Percentiles rank a stretch among this genome's conserved stretches.
Evolutionary conservation across 1,140 invertebrate species (phyloP).

Genomic region (Leptopilina clavipes): DNA sequence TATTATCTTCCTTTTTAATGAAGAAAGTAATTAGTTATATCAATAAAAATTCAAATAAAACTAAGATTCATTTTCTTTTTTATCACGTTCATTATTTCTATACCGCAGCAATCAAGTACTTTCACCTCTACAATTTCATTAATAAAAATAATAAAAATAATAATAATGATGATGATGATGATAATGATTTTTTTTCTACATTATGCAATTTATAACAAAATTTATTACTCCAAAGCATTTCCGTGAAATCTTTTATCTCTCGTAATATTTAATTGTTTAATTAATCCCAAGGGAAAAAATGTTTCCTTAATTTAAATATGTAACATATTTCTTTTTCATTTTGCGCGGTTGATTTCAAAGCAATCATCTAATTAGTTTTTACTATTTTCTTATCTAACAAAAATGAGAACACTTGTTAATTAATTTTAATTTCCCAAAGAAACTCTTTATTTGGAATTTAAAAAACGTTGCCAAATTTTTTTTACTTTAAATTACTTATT

Average conservation of each 20-base stretch:
- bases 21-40: conserved; percentile 18
- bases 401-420: too few relatives aligned
- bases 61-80: neutral
- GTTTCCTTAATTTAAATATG: neutral
- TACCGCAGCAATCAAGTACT: neutral
- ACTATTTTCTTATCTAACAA: too few relatives aligned
- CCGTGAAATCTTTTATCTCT: neutral
- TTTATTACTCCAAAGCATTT: neutral
- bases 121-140: conserved; percentile 11
- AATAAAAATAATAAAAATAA: too few relatives aligned
- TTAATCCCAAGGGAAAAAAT: neutral
- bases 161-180: too few relatives aligned
- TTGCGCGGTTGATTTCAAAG: too few relatives aligned
- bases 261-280: conserved; percentile 5
- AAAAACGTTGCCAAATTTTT: too few relatives aligned
- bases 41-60: conserved; percentile 6
- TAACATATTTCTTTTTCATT: neutral
- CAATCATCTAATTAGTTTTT: too few relatives aligned
- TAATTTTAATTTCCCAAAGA: too few relatives aligned
- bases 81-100: conserved; percentile 13
- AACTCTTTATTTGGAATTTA: too few relatives aligned
- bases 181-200: neutral
- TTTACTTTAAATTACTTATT: too few relatives aligned
- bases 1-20: neutral
- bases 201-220: conserved; percentile 6